Base-by-base conservation (phyloP, 1,140 invertebrate species). In the Cardiocondyla obscurior region DNA sequence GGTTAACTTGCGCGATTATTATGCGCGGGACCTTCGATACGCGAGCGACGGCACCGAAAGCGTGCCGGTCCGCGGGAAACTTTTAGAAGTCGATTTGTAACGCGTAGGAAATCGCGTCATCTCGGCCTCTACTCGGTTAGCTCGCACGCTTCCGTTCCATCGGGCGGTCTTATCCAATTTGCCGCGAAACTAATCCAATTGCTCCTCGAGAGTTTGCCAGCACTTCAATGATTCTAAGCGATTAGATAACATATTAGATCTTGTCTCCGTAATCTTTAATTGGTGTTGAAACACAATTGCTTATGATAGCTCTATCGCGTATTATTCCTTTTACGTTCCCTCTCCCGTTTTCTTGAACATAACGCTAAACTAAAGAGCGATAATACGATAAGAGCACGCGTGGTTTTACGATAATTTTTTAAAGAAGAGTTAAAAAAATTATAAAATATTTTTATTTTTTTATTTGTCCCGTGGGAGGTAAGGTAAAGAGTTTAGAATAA, bases 51-150 rank as follows among this genome's bases (percentile, higher is more conserved):
- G 36, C 42, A 57, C 64, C 28, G 65, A 28, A 72, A 57, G 51
- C 14, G 57, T 44, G n/a, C 16, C 30, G 65, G n/a, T 7, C 51
- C 58, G 19, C 22, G 30, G 25, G 73, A 65, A 67, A 39, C 16
- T n/a, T n/a, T 42, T 30, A 22, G 28, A 16, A 67, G 53, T 67
- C 60, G 74, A 51, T 67, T 53, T 46, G 60, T 67, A 67, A 67
- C 16, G 19, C 58, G 64, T 14, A 77, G 74, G 74, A 77, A 67
- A 77, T 51, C 16, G 46, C 53, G 60, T 77, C 60, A 77, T 67
- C 74, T 65, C 44, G 16, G 44, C 33, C 67, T 67, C 10, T 51
- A 39, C 19, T 53, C 70, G 36, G 36, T 36, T 30, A 16, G 7
- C 60, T 36, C 16, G 3, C n/a, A 25, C n/a, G 39, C 33, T 67